Evolutionary conservation across 2,888 invertebrate species (phyloP), one percentile per base, ranked within the genome.

Genomic region (Stenoptilia bipunctidactyla): DNA sequence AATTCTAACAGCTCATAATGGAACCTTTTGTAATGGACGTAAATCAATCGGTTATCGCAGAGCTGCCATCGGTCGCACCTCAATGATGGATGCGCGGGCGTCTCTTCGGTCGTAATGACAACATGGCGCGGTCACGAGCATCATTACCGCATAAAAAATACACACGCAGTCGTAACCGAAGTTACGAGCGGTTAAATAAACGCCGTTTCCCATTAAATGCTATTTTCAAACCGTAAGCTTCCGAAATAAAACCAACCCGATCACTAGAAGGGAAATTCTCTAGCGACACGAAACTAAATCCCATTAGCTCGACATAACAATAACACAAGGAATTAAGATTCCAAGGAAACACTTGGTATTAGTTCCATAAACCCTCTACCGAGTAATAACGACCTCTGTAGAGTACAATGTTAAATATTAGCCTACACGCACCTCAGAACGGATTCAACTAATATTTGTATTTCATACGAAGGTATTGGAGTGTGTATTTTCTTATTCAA

Each of bases 101-200:
- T 20, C 20, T 20, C 20, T 20, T 46, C 45, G 47, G 50, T 49
- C 56, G 58, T 57, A 61, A 64, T 61, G 57, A 63, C 30, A 30
- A 12, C 30, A 12, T 12, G 30, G 30, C 30, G 30, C n/a, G 30
- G 30, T 30, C 12, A 30, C 30, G 12, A 30, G n/a, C 30, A 50
- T 54, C 51, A 61, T 65, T 61, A 66, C 64, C 60, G 66, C 59
- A 20, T 65, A 58, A 67, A 73, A 73, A 72, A 69, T 72, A 72
- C 64, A 71, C 71, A 69, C 62, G 58, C 60, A 57, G 60, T 68
- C 66, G 63, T 74, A 68, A 75, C 70, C 58, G 61, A 56, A 65
- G 67, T 82, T 75, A 79, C 75, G 73, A 77, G 66, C 76, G 67
- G 70, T 79, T 73, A 80, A 79, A 80, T 77, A 80, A 77, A 79